These are phyloP conservation scores for Cydia pomonella DNA, from an alignment of 1,140 invertebrate genomes.

Conservation along the genomic window DNA sequence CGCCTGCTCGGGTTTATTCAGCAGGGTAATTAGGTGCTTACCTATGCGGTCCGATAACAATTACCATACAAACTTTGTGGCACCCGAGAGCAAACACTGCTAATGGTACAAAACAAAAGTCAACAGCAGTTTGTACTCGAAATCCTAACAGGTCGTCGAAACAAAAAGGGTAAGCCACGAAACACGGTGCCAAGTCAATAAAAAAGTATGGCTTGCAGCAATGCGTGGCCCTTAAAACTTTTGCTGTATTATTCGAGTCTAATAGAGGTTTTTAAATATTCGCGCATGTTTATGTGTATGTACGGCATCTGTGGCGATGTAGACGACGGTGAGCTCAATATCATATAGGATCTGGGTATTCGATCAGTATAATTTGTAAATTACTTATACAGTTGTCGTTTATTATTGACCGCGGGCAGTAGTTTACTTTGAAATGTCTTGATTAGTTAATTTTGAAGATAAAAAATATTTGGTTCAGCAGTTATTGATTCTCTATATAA, in stretches of 20 bases:
- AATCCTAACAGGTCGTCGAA: slow-evolving; percentile 1
- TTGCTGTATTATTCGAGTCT: neutral
- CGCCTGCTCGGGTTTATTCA: no score
- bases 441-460: no score
- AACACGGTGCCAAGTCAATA: neutral
- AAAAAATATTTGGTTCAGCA: no score
- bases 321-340: no score
- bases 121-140: slow-evolving; percentile 2
- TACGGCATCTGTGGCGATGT: no score
- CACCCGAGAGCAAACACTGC: neutral
- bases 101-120: slow-evolving; percentile 5
- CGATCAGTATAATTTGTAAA: no score
- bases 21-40: neutral
- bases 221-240: neutral
- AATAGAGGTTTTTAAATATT: neutral
- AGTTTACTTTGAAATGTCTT: no score
- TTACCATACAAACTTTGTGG: neutral
- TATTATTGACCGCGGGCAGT: no score
- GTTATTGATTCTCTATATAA: no score
- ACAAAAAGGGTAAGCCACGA: neutral
- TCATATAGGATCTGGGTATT: no score
- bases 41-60: neutral
- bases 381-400: no score
- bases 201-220: neutral
- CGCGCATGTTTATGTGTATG: neutral